A percentile compares a stretch with the other conserved stretches of the same genome.
Conservation (phyloP, 2,113 vertebrate genomes). For the Phrynocephalus versicolor region DNA sequence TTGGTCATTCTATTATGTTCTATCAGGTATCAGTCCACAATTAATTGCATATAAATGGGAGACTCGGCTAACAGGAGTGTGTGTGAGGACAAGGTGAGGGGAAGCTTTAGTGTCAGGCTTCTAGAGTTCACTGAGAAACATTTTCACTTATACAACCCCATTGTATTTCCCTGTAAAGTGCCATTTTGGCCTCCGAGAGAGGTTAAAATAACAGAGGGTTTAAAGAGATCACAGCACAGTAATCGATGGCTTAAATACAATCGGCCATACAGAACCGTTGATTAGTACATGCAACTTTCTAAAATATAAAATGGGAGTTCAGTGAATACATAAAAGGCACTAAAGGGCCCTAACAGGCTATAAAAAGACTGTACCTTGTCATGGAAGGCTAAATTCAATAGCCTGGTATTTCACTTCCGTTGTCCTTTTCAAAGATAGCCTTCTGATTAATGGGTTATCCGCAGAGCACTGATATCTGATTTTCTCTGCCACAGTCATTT, state of each 20-base stretch:
- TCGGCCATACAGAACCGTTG: slow-evolving; percentile 15
- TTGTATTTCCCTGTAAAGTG: background rate
- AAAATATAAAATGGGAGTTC: slow-evolving; percentile 35
- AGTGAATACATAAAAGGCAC: background rate
- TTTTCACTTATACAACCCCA: background rate
- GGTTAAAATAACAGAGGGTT: slow-evolving; percentile 27
- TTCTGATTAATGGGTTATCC: slow-evolving; percentile 38
- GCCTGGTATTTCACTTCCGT: slow-evolving; percentile 7
- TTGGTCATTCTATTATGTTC: slow-evolving; percentile 63
- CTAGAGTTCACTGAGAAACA: background rate
- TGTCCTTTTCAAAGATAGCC: slow-evolving; percentile 33
- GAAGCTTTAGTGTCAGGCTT: background rate
- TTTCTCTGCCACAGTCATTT: slow-evolving; percentile 59
- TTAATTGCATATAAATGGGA: slow-evolving; percentile 71
- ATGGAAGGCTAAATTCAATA: background rate
- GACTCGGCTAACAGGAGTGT: slow-evolving; percentile 49
- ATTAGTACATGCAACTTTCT: slow-evolving; percentile 28
- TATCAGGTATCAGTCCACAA: slow-evolving; percentile 65
- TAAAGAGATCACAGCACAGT: slow-evolving; percentile 27
- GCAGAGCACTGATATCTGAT: slow-evolving; percentile 53
- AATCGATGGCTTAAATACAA: slow-evolving; percentile 34
- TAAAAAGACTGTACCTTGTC: slow-evolving; percentile 14
- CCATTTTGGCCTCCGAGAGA: background rate
- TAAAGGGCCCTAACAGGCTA: slow-evolving; percentile 4
- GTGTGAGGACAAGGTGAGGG: slow-evolving; percentile 15